Evolutionary conservation across 1,140 invertebrate species (phyloP).

Genomic region (Limonius californicus): DNA sequence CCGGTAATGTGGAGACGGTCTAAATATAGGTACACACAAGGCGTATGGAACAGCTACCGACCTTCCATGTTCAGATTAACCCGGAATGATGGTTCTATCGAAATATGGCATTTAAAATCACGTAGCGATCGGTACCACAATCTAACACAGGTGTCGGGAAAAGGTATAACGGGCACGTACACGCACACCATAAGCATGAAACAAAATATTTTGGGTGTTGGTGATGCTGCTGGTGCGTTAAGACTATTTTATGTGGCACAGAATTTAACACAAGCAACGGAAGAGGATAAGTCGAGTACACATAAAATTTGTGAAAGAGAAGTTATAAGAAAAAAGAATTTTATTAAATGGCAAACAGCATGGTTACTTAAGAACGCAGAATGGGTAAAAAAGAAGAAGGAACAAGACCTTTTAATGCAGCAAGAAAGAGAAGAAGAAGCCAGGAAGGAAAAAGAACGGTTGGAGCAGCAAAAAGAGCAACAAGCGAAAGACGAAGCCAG

Average conservation of each 20-base stretch:
- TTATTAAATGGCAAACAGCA: slow-evolving; percentile 37
- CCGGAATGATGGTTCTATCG: slow-evolving; percentile 45
- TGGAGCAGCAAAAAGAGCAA: slow-evolving; percentile 21
- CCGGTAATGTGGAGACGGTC: slow-evolving; percentile 53
- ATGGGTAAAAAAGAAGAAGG: slow-evolving; percentile 25
- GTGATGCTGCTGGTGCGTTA: slow-evolving; percentile 24
- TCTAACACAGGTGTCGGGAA: slow-evolving; percentile 42
- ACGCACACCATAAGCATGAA: neutral
- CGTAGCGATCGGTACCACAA: slow-evolving; percentile 46
- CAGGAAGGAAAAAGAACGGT: slow-evolving; percentile 6
- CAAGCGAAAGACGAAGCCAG: slow-evolving; percentile 35
- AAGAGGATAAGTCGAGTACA: slow-evolving; percentile 8
- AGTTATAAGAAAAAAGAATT: slow-evolving; percentile 33
- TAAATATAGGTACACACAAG: slow-evolving; percentile 47
- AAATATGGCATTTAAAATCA: slow-evolving; percentile 50
- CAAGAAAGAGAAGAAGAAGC: slow-evolving; percentile 24
- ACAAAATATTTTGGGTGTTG: slow-evolving; percentile 27
- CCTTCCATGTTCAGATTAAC: slow-evolving; percentile 9
- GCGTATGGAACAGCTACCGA: neutral
- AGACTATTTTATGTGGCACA: slow-evolving; percentile 27
- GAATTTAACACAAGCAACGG: neutral
- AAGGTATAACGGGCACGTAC: slow-evolving; percentile 32
- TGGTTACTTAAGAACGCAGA: slow-evolving; percentile 25
- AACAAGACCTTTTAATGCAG: slow-evolving; percentile 27
- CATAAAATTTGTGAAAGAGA: slow-evolving; percentile 27